These are phyloP conservation scores for Isurus oxyrinchus DNA, from an alignment of 2,113 vertebrate species.

Conservation along the genomic window DNA sequence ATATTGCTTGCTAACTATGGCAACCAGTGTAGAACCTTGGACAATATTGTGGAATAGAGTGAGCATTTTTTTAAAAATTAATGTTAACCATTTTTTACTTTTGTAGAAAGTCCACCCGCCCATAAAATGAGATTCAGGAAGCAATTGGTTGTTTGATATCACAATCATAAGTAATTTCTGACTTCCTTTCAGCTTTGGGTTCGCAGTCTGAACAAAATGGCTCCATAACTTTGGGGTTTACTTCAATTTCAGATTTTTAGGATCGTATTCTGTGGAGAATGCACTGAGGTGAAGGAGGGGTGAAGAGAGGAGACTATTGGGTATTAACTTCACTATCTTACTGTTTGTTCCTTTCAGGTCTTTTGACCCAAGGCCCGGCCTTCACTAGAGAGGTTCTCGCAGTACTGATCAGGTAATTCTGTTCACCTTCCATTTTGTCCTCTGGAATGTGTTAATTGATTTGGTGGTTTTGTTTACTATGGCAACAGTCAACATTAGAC, in stretches of 20 bases:
- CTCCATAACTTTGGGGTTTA: not conserved
- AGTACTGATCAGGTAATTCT: conserved; percentile 1
- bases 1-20: not conserved
- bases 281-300: not conserved
- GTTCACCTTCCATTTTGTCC: not conserved
- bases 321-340: not conserved
- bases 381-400: not conserved
- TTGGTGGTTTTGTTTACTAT: not conserved
- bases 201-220: not conserved
- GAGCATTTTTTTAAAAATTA: not conserved
- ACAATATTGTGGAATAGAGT: not conserved
- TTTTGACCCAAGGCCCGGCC: not conserved
- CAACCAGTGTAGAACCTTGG: conserved; percentile 1
- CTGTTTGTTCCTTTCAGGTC: not conserved
- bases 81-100: not conserved
- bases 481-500: not conserved
- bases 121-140: not conserved
- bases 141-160: not conserved
- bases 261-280: not conserved
- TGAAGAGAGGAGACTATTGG: not conserved
- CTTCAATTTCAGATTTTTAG: not conserved
- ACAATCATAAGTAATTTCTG: not conserved
- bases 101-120: not conserved
- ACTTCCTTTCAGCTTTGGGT: not conserved
- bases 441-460: not conserved